Conservation (phyloP, 2,888 invertebrate genomes). For the Icerya purchasi region DNA sequence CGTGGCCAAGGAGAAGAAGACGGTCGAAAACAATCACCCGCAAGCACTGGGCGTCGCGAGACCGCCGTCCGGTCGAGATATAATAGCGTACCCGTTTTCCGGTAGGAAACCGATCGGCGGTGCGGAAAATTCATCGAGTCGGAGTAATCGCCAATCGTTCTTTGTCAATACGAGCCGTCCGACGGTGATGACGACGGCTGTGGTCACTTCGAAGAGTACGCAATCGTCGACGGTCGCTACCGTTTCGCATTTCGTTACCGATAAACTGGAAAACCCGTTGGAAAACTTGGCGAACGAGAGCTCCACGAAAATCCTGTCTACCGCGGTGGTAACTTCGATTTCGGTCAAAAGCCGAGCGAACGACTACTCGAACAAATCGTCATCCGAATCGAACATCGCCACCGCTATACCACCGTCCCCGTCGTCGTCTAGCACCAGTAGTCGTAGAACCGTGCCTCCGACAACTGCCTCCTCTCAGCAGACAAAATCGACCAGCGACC, state of each 20-base stretch:
- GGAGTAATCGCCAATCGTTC: neutral
- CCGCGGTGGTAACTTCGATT: slow-evolving; percentile 9
- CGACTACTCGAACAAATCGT: too few species aligned
- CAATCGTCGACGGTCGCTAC: neutral
- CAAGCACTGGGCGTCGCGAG: neutral
- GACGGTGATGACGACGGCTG: neutral
- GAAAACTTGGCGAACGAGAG: neutral
- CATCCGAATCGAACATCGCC: neutral
- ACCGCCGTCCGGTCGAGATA: neutral
- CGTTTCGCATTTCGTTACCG: neutral
- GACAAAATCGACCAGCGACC: neutral
- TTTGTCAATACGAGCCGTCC: neutral
- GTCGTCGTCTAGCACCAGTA: neutral
- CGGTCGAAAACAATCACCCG: slow-evolving; percentile 5
- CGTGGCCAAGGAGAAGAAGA: slow-evolving; percentile 3
- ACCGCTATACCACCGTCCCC: too few species aligned
- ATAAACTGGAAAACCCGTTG: neutral
- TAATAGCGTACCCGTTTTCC: neutral
- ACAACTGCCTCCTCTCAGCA: neutral
- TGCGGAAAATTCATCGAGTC: neutral
- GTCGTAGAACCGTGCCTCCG: neutral
- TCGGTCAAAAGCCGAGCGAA: slow-evolving; percentile 8
- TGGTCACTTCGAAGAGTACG: neutral
- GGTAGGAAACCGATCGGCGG: neutral
- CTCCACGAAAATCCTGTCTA: slow-evolving; percentile 10